Evolutionary conservation across 2,113 vertebrate genomes (phyloP).

Genomic region (Rhinolophus sinicus): DNA sequence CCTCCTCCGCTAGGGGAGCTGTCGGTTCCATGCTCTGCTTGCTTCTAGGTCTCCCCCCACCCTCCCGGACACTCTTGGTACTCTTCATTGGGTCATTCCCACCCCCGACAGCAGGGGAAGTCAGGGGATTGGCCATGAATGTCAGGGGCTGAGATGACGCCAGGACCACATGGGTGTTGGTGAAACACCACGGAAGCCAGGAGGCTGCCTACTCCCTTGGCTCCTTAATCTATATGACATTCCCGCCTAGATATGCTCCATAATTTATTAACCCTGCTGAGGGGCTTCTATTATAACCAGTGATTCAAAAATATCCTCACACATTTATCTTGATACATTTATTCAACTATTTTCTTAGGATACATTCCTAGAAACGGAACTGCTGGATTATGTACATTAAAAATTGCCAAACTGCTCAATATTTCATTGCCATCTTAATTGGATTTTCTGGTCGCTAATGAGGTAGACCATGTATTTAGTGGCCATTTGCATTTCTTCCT

Average conservation of each 20-base stretch:
- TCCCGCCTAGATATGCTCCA: not conserved
- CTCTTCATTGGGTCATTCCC: not conserved
- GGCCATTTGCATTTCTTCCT: not conserved
- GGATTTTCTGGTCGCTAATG: not conserved
- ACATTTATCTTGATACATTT: not conserved
- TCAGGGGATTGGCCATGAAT: not conserved
- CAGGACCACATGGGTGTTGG: not conserved
- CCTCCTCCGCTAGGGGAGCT: not conserved
- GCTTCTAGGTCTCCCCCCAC: not conserved
- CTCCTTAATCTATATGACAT: not conserved
- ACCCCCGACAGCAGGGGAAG: not conserved
- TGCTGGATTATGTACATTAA: not conserved
- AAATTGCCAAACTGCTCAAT: not conserved
- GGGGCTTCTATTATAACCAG: not conserved
- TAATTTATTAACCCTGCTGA: not conserved
- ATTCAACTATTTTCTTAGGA: constrained; percentile 25
- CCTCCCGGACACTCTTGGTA: not conserved
- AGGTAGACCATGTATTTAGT: not conserved
- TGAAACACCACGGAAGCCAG: not conserved
- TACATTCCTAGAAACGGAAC: not conserved
- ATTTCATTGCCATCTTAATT: not conserved
- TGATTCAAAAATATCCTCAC: constrained; percentile 18
- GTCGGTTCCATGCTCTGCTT: not conserved
- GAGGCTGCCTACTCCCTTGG: not conserved
- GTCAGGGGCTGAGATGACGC: not conserved